Base-by-base conservation (phyloP, 2,113 vertebrate genomes). In the Leuciscus idus region DNA sequence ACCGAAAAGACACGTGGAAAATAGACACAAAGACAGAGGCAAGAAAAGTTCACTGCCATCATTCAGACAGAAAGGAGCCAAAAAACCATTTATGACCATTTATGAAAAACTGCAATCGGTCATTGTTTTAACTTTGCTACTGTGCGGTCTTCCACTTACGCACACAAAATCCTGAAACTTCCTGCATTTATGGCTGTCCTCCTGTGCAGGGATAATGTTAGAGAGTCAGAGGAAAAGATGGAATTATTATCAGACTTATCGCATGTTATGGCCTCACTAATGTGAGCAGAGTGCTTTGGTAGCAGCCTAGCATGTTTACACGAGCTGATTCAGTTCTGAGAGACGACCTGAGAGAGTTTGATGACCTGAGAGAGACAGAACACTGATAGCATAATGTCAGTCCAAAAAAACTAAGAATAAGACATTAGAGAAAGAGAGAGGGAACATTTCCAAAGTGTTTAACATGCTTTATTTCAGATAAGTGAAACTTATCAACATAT, bases 281-380 rank as follows among this genome's bases (percentile, higher is more conserved):
- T 89, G 86, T 85, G 86, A 89, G 86, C 88, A 79, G 83, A 90
- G 89, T 88, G 89, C 84, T 88, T 30, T n/a, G 33, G 57, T 75
- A 81, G 28, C 72, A 82, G 59, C 12, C 17, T 6, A 36, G 57
- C 15, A 43, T 90, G 87, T 87, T 88, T 88, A 61, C 85, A 21
- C 43, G 61, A 26, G 52, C 73, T 39, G 81, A 81, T 73, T 86
- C 74, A 74, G 46, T 68, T 13, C 46, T 23, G 62, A 36, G 72
- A 30, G 43, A 84, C 46, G 43, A 76, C 46, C 36, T 26, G 46
- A 46, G 19, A 46, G 33, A 43, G 75, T 46, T 15, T 23, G 13
- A 79, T 76, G 48, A 64, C 86, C 23, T 59, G 19, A 79, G 86
- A 83, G 83, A 19, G 86, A 57, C 79, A 70, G 30, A 84, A 73